Base-by-base conservation (phyloP, 2,113 vertebrate genomes). In the Marmota flaviventris region DNA sequence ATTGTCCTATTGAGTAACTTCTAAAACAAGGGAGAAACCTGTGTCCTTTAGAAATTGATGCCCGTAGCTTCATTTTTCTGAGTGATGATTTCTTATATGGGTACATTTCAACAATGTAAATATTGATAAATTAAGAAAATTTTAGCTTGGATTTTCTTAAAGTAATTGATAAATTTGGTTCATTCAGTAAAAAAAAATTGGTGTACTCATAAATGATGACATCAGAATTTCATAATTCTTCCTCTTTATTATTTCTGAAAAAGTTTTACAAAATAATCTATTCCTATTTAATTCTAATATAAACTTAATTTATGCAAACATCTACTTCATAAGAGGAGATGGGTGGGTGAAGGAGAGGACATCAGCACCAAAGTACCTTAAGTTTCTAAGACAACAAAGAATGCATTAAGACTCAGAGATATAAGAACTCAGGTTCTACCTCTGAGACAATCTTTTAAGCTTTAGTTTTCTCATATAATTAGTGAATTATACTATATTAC, bases 381-480 rank as follows among this genome's bases (percentile, higher is more conserved):
- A 78, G 10, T 92, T 84, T 1, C 39, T 81, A 70, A 86, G 34
- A 83, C 14, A 79, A 7, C 5, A 51, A 76, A 75, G 37, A 69
- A 94, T 58, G 24, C 3, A 32, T 93, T 37, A 85, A 48, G 16
- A 79, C 13, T 84, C n/a, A 79, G n/a, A 20, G 69, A 75, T 91
- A 65, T 37, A 93, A 14, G 27, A 69, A 93, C 51, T 94, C 42
- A 42, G 2, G 10, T 51, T 61, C 27, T 63, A 78, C 53, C 2
- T 93, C 34, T 48, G 5, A 70, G 81, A 85, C 1, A 25, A 63
- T 24, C 29, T 75, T 89, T n/a, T 61, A 51, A 85, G 27, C 2
- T 91, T 88, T 69, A n/a, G 9, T 72, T 85, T 91, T 96, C 77
- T 88, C 37, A 77, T 79, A 6, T 20, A 37, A 78, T 77, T 61